These are phyloP conservation scores for Cryptoprocta ferox DNA, from an alignment of 2,797 vertebrate genomes.

Conservation along the genomic window DNA sequence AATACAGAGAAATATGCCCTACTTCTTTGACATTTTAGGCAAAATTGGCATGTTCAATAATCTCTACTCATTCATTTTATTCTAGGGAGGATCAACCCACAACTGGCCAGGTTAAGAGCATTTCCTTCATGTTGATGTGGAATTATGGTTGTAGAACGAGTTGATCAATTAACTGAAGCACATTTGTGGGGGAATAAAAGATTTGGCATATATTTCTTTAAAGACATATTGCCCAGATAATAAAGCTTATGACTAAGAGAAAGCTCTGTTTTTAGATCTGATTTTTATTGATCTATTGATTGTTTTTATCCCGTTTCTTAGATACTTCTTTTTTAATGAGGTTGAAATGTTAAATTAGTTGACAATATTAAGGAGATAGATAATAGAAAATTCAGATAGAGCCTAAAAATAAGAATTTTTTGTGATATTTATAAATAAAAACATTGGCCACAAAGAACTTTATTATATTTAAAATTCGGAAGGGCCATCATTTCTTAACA, in stretches of 20 bases:
- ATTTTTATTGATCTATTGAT: not conserved
- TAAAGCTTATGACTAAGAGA: not conserved
- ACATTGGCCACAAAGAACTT: not conserved
- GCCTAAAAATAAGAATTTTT: not conserved
- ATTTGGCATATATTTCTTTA: not conserved
- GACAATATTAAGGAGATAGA: not conserved
- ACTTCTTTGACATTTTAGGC: not conserved
- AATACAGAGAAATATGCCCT: not conserved
- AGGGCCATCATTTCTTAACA: slow-evolving; percentile 13
- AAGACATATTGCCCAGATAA: not conserved
- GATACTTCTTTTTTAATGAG: not conserved
- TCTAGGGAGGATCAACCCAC: not conserved
- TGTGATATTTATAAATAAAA: not conserved
- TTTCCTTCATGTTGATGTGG: not conserved
- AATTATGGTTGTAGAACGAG: slow-evolving; percentile 25
- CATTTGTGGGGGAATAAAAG: not conserved
- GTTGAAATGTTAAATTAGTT: slow-evolving; percentile 29
- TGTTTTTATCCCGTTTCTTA: not conserved
- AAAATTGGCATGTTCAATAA: not conserved
- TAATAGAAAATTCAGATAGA: not conserved
- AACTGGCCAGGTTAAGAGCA: not conserved
- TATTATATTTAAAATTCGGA: slow-evolving; percentile 33
- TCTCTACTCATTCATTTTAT: slow-evolving; percentile 3
- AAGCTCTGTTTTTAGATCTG: not conserved
- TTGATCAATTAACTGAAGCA: not conserved